phyloP scores from a whole-genome alignment of 1,140 invertebrate genomes.

The Tribolium castaneum region DNA sequence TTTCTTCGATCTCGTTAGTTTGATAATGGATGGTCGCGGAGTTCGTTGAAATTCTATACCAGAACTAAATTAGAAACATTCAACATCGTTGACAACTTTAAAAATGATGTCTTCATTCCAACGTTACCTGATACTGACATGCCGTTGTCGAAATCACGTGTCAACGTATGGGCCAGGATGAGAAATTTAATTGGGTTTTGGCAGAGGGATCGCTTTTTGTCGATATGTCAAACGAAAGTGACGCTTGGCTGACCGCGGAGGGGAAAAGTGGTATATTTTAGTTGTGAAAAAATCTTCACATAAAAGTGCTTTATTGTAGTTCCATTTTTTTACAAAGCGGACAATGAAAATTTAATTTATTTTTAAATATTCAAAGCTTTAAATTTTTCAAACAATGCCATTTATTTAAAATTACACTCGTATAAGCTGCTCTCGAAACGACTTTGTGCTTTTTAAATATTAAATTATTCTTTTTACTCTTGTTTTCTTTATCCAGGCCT shows the following conservation, averaged over 20 bases:
- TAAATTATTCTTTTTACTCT: not conserved
- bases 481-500: not conserved
- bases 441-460: not conserved
- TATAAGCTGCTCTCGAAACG: not conserved
- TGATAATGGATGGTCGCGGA: conserved; percentile 21
- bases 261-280: too few relatives aligned
- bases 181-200: not conserved
- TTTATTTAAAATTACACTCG: not conserved
- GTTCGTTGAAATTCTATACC: conserved; percentile 29
- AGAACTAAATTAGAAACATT: conserved; percentile 33
- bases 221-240: not conserved
- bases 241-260: too few relatives aligned
- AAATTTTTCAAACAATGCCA: not conserved
- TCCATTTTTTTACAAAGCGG: not conserved
- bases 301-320: not conserved
- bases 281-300: not conserved
- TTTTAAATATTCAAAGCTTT: not conserved
- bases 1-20: conserved; percentile 26
- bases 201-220: not conserved
- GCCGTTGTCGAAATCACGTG: conserved; percentile 36
- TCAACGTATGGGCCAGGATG: conserved; percentile 33
- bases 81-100: conserved; percentile 44
- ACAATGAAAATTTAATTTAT: not conserved
- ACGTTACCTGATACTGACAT: conserved; percentile 38
- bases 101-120: conserved; percentile 40